Percentiles rank a stretch among this genome's conserved stretches.
Conservation (phyloP, 2,888 invertebrate species). For the Acronicta alni region DNA sequence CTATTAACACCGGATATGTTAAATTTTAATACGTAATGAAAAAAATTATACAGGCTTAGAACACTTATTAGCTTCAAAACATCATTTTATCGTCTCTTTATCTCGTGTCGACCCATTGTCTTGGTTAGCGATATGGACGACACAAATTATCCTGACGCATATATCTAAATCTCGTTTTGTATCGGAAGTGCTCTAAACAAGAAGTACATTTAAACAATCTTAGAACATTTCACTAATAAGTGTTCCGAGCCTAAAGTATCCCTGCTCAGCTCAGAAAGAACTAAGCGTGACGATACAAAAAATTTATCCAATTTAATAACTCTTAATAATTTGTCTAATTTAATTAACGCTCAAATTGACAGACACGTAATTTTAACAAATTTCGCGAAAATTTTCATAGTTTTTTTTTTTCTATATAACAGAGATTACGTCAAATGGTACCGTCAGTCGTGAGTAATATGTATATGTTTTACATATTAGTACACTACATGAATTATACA, state of each 20-base stretch:
- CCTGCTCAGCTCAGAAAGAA: slow-evolving; percentile 23
- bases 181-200: neutral
- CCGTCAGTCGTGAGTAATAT: slow-evolving; percentile 53
- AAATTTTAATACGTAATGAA: slow-evolving; percentile 47
- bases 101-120: neutral
- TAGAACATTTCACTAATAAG: neutral
- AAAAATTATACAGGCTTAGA: slow-evolving; percentile 16
- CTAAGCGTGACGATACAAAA: slow-evolving; percentile 24
- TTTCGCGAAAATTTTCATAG: slow-evolving; percentile 26
- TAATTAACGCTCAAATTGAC: slow-evolving; percentile 74
- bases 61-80: slow-evolving; percentile 19
- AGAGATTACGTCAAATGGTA: slow-evolving; percentile 52
- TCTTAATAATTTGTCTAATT: slow-evolving; percentile 54
- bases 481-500: slow-evolving; percentile 51
- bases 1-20: slow-evolving; percentile 61
- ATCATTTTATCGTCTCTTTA: neutral
- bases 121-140: neutral
- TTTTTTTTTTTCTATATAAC: slow-evolving; percentile 18
- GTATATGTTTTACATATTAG: slow-evolving; percentile 50
- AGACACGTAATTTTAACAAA: slow-evolving; percentile 59
- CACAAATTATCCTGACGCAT: neutral
- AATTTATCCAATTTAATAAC: slow-evolving; percentile 39
- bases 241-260: slow-evolving; percentile 23
- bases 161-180: neutral
- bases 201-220: no score